Evolutionary conservation across 2,113 vertebrate species (phyloP).

Genomic region (Oncorhynchus nerka): DNA sequence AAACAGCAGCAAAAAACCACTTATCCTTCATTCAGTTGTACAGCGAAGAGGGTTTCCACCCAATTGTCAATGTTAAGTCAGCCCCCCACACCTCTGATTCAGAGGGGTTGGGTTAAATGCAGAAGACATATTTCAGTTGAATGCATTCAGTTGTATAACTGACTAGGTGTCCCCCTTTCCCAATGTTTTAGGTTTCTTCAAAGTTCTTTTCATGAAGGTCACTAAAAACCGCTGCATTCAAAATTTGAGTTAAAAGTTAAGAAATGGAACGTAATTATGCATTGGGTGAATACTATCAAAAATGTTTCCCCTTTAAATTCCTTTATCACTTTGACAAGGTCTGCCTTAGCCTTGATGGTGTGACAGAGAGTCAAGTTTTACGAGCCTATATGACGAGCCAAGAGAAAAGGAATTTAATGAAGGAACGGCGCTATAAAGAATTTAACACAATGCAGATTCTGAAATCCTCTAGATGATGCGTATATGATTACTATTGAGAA

Average conservation of each 20-base stretch:
- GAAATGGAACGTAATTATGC: neutral
- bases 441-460: conserved; percentile 25
- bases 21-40: neutral
- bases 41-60: neutral
- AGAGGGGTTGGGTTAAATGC: too few species aligned
- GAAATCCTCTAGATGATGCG: conserved; percentile 22
- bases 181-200: too few species aligned
- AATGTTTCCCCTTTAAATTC: neutral
- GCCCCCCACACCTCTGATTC: too few species aligned
- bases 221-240: too few species aligned
- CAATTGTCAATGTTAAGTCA: neutral
- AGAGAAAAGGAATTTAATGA: conserved; percentile 21
- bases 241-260: too few species aligned
- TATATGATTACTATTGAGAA: conserved; percentile 28
- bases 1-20: neutral
- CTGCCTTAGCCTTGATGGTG: neutral
- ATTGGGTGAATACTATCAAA: neutral
- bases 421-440: neutral
- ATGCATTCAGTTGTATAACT: too few species aligned
- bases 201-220: too few species aligned
- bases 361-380: conserved; percentile 12
- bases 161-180: too few species aligned
- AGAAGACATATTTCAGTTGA: too few species aligned
- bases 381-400: conserved; percentile 20
- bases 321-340: neutral